phyloP scores from a whole-genome alignment of 2,113 vertebrate genomes.

The Triplophysa tibetana region DNA sequence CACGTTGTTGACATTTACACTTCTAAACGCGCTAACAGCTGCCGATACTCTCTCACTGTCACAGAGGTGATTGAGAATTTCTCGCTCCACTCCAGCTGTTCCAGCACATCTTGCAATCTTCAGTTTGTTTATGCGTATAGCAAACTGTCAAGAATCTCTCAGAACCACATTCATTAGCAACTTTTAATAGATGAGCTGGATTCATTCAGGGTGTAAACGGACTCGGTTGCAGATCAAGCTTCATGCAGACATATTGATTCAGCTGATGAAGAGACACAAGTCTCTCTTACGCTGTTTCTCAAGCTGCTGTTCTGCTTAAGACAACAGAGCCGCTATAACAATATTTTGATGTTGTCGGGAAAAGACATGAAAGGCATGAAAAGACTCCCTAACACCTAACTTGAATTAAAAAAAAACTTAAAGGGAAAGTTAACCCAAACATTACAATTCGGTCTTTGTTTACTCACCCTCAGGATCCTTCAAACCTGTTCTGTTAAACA shows the following conservation, averaged over 20 bases:
- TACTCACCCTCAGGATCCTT: too few relatives aligned
- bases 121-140: not conserved
- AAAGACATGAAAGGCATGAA: not conserved
- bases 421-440: too few relatives aligned
- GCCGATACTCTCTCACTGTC: not conserved
- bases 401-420: too few relatives aligned
- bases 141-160: not conserved
- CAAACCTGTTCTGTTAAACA: too few relatives aligned
- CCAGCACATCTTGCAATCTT: not conserved
- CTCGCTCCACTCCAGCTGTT: not conserved
- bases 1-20: not conserved
- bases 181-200: constrained; percentile 15
- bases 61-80: not conserved
- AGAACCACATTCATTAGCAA: constrained; percentile 20
- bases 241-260: constrained; percentile 16
- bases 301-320: not conserved
- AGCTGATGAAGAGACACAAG: not conserved
- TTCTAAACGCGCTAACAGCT: constrained; percentile 11
- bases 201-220: constrained; percentile 20
- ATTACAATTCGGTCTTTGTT: too few relatives aligned
- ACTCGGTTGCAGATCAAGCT: not conserved
- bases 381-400: too few relatives aligned
- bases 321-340: not conserved
- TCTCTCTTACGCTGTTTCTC: not conserved
- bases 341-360: constrained; percentile 4